phyloP scores from a whole-genome alignment of 2,113 vertebrate genomes.

The Alaudala cheleensis region DNA sequence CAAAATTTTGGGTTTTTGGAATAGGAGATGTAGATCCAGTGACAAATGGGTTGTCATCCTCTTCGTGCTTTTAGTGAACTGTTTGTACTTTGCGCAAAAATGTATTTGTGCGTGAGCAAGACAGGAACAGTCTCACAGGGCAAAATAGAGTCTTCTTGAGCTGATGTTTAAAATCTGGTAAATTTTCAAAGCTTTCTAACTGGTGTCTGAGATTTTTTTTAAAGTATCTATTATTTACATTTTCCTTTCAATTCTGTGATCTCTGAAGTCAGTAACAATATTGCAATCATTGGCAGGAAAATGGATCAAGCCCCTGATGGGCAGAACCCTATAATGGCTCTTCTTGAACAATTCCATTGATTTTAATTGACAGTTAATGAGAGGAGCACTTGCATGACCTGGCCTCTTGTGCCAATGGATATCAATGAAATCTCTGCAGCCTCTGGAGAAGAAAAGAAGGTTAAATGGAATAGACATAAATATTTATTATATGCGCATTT shows the following conservation, averaged over 20 bases:
- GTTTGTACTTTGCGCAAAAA: neutral
- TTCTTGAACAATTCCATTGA: neutral
- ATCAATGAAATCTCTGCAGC: neutral
- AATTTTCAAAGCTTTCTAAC: neutral
- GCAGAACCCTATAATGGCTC: neutral
- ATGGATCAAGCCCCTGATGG: neutral
- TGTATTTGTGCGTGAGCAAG: neutral
- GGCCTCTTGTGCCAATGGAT: neutral
- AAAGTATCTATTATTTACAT: neutral
- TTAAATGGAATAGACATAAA: neutral
- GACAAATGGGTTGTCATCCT: neutral
- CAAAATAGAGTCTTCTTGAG: neutral
- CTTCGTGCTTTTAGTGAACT: neutral
- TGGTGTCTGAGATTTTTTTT: neutral
- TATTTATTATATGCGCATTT: neutral
- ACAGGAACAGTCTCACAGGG: neutral
- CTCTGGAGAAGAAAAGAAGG: neutral
- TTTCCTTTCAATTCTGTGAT: neutral
- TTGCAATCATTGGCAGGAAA: conserved; percentile 1
- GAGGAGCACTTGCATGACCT: neutral
- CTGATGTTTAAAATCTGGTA: neutral
- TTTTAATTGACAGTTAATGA: conserved; percentile 48
- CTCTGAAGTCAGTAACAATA: neutral
- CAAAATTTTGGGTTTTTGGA: neutral
- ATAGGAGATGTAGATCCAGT: neutral